Base-by-base conservation (phyloP, 2,797 vertebrate genomes). In the Podargus strigoides region DNA sequence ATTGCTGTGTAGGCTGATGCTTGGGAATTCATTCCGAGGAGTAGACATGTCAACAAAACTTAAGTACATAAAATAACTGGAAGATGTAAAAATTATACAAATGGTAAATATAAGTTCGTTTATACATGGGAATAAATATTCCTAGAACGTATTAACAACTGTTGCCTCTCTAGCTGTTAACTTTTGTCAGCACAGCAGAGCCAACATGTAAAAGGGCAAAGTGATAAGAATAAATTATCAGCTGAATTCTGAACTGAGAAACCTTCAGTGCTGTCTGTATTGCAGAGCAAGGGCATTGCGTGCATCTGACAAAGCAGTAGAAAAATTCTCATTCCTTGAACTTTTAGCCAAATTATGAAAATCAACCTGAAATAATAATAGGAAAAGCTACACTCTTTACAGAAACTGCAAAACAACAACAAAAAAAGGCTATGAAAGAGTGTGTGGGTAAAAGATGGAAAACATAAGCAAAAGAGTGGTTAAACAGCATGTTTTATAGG, bases 211-310 rank as follows among this genome's bases (percentile, higher is more conserved):
- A 88, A 78, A 75, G 34, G 85, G 62, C 4, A 39, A 81, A 84
- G 69, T 62, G 41, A 14, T 44, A 62, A 68, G 93, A 89, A 85
- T 84, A 85, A 95, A 95, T 95, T 90, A 68, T 36, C 83, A 53
- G 17, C 13, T 64, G 50, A 91, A 63, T 42, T 90, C 46, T 64
- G 46, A 87, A 70, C 37, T 30, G 41, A 80, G 58, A 77, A 64
- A 20, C 53, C 28, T 81, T 81, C 68, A 86, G 27, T 64, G 20
- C 53, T 78, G 7, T 55, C 64, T 87, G 58, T 11, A 68, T 77
- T 84, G 88, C 80, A 91, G 37, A 88, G 32, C 36, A 89, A 89
- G 19, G 9, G 46, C 37, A 12, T 34, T 76, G 34, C 21, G 73
- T 1, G 2, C 3, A 32, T 85, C 50, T 80, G 60, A 70, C 32